phyloP scores from a whole-genome alignment of 1,140 invertebrate genomes.

The Saccostrea cuccullata region DNA sequence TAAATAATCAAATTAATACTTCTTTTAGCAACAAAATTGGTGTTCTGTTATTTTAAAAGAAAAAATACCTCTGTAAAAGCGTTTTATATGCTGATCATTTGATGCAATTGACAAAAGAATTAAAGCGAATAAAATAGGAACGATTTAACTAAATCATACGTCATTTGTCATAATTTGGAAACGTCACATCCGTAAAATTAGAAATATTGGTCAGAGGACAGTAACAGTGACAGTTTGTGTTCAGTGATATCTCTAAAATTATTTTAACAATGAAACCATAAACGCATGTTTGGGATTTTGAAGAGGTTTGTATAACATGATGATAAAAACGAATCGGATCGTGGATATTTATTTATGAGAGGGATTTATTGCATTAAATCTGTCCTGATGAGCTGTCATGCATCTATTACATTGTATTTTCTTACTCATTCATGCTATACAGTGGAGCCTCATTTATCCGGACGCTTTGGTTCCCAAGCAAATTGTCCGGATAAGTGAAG shows the following conservation, averaged over 20 bases:
- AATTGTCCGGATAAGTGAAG: no score
- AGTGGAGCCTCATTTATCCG: no score
- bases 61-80: background rate
- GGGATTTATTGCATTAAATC: background rate
- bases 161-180: conserved; percentile 19
- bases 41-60: background rate
- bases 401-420: background rate
- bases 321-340: background rate
- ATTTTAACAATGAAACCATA: conserved; percentile 4
- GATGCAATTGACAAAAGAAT: background rate
- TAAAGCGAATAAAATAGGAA: background rate
- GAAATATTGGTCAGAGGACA: conserved; percentile 4
- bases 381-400: conserved; percentile 1
- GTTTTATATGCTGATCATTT: background rate
- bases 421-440: background rate
- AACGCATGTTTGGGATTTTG: background rate
- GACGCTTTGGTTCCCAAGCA: no score
- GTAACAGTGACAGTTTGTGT: background rate
- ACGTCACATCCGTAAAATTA: conserved; percentile 23
- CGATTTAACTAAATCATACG: background rate
- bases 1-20: no score
- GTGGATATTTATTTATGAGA: no score
- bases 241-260: background rate
- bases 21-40: background rate
- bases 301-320: conserved; percentile 2